Base-by-base conservation (phyloP, 1,140 invertebrate species). In the Listronotus bonariensis region DNA sequence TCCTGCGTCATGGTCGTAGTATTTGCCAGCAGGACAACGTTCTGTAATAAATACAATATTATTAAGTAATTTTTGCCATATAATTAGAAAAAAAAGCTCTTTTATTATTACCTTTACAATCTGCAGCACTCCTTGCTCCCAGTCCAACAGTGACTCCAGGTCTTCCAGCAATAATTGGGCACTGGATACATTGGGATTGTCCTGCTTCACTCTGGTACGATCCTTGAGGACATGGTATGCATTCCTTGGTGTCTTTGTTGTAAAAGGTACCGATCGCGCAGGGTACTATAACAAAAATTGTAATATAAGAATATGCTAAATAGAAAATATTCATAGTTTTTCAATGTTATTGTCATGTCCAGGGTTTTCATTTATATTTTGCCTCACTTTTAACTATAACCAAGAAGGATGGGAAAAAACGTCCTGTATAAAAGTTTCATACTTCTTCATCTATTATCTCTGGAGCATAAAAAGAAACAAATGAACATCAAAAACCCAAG, bases 191-290 rank as follows among this genome's bases (percentile, higher is more conserved):
- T 74, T 91, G 88, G 43, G 91, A 76, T 79, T 97, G 93, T 3
- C 95, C 96, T 3, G 91, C 87, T 80, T 96, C 91, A 68, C 95
- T 95, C 80, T 99, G 96, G 78, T 97, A 99, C 0, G 88, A 91
- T 54, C 96, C 96, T 42, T 91, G 80, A 0, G 92, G 89, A 76
- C 97, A 99, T 5, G 89, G 87, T 12, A 88, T 78, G 75, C 97
- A 99, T 17, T 84, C 86, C 69, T 89, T 87, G 20, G 85, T 89
- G 7, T 86, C 83, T 34, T 83, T 82, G 68, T 95, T 87, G 76
- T 91, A 95, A 82, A 85, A 97, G 3, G 92, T 94, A 52, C 97
- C 97, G 67, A 96, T 87, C 36, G 95, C 89, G 78, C 97, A 99
- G 20, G 96, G 92, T 20, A 99, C 96, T 93, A 79, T 82, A 82